Base-by-base conservation (phyloP, 37 sponge, comb jelly and placozoan genomes). In the Axinella damicornis region DNA sequence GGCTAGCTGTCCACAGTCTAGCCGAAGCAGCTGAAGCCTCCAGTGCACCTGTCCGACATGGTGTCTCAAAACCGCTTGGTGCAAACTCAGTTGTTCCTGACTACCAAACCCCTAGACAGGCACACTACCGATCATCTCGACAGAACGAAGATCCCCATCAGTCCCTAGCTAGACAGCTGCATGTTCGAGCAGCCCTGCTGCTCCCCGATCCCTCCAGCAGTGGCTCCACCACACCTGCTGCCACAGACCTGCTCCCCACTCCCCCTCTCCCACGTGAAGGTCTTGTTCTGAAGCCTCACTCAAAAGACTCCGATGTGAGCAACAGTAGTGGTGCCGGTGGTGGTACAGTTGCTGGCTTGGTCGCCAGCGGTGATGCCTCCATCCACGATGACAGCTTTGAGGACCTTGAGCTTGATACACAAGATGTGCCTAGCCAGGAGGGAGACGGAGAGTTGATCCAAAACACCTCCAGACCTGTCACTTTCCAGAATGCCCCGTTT, bases 41-140 rank as follows among this genome's bases (percentile, higher is more conserved):
- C 21, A 65, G 65, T 25, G 46, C 79, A 2, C 95, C 95, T 17
- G 92, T 94, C 12, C 65, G 89, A 1, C 62, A 80, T 13, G 92
- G 95, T 16, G 35, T 90, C 14, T 46, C 92, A 40, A 94, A 94
- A 63, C 95, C 95, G 2, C 74, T 90, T 30, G 84, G 87, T 25
- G 90, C 90, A 15, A 78, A 77, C 65, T 89, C 95, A 36, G 91
- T 94, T 13, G 56, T 76, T 32, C 41, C 82, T 2, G 90, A 94
- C 40, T 91, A 88, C 73, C 81, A 83, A 53, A 72, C 58, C 24
- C 38, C 16, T 22, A 13, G 58, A 17, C 71, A 46, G 46, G 6
- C 46, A 12, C 4, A 9, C 46, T 46, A 46, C 46, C 46, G 68
- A 21, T 14, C 14, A 33, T 11, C 77, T 12, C 46, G 37, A 1